phyloP scores from a whole-genome alignment of 2,888 invertebrate species.

The Arctia plantaginis region DNA sequence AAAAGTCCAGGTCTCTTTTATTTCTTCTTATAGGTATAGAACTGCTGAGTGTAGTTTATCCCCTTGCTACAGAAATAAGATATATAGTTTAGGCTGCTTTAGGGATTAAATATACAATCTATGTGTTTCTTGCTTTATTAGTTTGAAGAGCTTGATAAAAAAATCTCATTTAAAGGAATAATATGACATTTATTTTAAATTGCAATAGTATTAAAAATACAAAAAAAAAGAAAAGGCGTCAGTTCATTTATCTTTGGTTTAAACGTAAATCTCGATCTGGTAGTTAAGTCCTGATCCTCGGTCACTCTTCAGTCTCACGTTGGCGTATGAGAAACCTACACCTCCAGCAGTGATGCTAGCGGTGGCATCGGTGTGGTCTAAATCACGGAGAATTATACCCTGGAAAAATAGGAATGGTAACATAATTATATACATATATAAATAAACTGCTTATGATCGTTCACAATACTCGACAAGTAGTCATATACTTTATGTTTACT shows the following conservation, averaged over 20 bases:
- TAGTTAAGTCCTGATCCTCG: constrained; percentile 79
- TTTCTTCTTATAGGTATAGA: no score
- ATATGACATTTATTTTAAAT: not conserved
- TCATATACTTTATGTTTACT: no score
- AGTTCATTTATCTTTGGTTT: constrained; percentile 38
- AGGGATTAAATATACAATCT: no score
- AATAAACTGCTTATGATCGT: not conserved
- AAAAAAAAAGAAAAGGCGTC: not conserved
- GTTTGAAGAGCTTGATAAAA: not conserved
- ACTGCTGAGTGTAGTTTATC: no score
- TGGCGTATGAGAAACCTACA: constrained; percentile 79
- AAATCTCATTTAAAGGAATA: constrained; percentile 1
- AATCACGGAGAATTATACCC: constrained; percentile 78
- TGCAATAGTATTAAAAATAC: not conserved
- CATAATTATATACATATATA: no score
- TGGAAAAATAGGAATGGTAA: constrained; percentile 54
- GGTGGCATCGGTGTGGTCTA: constrained; percentile 76
- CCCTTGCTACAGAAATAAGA: no score
- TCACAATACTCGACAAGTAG: not conserved
- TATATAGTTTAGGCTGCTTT: no score
- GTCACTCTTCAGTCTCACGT: constrained; percentile 78
- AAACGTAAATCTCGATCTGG: constrained; percentile 77
- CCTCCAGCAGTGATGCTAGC: constrained; percentile 79
- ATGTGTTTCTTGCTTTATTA: constrained; percentile 6
- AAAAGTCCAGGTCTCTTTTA: no score